Percentiles rank a stretch among this genome's conserved stretches.
Evolutionary conservation across 2,797 vertebrate genomes (phyloP).

Genomic region (Sebastolobus altivelis): DNA sequence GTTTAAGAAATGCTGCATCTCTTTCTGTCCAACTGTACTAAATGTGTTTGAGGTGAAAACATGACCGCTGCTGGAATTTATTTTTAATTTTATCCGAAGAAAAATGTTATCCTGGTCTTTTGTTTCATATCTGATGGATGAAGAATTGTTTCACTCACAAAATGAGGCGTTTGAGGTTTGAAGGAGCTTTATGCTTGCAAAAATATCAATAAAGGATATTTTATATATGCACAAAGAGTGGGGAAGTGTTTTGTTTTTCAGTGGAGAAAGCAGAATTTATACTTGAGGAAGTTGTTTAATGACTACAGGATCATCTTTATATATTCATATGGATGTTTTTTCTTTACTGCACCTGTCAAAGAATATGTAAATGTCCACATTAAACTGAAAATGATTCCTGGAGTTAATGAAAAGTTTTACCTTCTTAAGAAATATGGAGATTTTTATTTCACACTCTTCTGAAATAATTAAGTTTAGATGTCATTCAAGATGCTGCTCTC

Average conservation of each 20-base stretch:
- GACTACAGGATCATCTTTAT: not conserved
- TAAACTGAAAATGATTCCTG: conserved; percentile 24
- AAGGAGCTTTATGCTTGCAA: conserved; percentile 77
- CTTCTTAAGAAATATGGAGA: conserved; percentile 32
- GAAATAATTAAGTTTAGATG: conserved; percentile 64
- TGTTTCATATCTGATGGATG: conserved; percentile 58
- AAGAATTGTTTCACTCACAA: conserved; percentile 38
- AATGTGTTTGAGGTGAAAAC: conserved; percentile 67
- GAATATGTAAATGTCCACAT: conserved; percentile 13
- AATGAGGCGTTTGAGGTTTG: conserved; percentile 42
- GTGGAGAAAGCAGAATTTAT: not conserved
- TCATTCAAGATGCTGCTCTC: conserved; percentile 61
- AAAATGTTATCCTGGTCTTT: conserved; percentile 46
- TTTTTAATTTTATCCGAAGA: conserved; percentile 44
- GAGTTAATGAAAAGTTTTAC: conserved; percentile 29
- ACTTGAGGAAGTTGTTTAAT: not conserved
- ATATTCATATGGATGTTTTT: not conserved
- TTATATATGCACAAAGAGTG: conserved; percentile 74
- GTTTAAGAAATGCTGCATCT: conserved; percentile 64
- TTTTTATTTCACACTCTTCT: conserved; percentile 33
- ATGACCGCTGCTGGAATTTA: conserved; percentile 74
- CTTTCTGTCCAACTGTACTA: conserved; percentile 70
- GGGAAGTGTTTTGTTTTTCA: conserved; percentile 37
- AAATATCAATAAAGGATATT: conserved; percentile 86
- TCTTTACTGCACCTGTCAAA: not conserved